Evolutionary conservation across 1,140 invertebrate genomes (phyloP), one percentile per base, ranked within the genome.

Genomic region (Seison nebaliae): DNA sequence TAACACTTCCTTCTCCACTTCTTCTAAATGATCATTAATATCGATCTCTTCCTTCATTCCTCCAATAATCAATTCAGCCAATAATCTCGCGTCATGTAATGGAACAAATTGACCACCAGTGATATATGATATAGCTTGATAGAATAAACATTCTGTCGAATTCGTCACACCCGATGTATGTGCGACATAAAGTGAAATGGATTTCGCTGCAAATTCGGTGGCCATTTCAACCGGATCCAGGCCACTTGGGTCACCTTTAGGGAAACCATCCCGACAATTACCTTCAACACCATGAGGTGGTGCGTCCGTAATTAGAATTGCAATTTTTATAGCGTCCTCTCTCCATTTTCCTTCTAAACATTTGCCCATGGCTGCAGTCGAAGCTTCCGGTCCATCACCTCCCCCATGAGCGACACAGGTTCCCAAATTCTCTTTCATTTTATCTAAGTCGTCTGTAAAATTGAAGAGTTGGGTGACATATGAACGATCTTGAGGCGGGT

Each of bases 1-100:
- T n/a, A n/a, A n/a, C n/a, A n/a, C n/a, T 38, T 48, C 48, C 6
- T 35, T 36, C 22, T 46, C 24, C 8, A 50, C 42, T 36, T 48
- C 47, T 30, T 45, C 36, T 28, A 51, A 43, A 1, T 51, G 48
- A 23, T 52, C 48, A 2, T 33, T 43, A 48, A 51, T 48, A 7
- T 49, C 49, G 31, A 40, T 35, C 21, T 40, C 38, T 22, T 40
- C 38, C 20, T 18, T 16, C n/a, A 32, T 24, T 14, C 17, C 18
- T 4, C 23, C 38, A 28, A 34, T 16, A 22, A 40, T 34, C 12
- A 35, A 21, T 21, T 33, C 23, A 16, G 38, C 20, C 21, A 40
- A 35, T 19, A 29, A 15, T n/a, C 12, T n/a, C 11, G 22, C 17
- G 28, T 40, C 8, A 17, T 28, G 11, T 14, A 40, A 21, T 7